Evolutionary conservation across 2,797 vertebrate genomes (phyloP).

Genomic region (Trematomus bernacchii): DNA sequence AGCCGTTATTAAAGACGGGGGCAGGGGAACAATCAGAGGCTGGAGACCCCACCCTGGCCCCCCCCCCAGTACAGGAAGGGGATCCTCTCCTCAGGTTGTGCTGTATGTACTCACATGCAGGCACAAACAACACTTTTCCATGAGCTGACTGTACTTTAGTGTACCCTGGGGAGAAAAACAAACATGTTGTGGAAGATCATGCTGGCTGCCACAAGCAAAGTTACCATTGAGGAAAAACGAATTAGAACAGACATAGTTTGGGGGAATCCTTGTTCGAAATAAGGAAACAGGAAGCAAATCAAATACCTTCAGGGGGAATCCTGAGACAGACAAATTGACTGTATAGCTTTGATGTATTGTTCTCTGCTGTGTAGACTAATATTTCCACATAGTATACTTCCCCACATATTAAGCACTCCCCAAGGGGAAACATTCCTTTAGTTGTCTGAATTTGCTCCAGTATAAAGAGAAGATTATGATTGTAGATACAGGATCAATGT

Average conservation of each 20-base stretch:
- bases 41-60: constrained; percentile 55
- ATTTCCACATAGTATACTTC: constrained; percentile 27
- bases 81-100: constrained; percentile 29
- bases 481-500: constrained; percentile 4
- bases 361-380: constrained; percentile 35
- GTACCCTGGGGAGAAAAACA: constrained; percentile 30
- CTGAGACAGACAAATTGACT: constrained; percentile 17
- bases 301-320: constrained; percentile 36
- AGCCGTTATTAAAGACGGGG: constrained; percentile 57
- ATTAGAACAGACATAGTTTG: constrained; percentile 21
- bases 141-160: constrained; percentile 11
- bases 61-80: constrained; percentile 31
- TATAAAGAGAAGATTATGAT: neutral
- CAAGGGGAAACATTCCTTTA: neutral
- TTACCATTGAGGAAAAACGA: constrained; percentile 35
- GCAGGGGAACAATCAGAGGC: constrained; percentile 61
- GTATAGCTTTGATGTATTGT: constrained; percentile 48
- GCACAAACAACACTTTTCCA: constrained; percentile 48
- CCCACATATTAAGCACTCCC: constrained; percentile 14
- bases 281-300: constrained; percentile 18
- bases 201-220: constrained; percentile 26
- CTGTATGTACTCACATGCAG: neutral
- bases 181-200: constrained; percentile 52
- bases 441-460: neutral
- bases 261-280: constrained; percentile 28